Evolutionary conservation across 1,140 invertebrate species (phyloP).

Genomic region (Heterodera carotae): DNA sequence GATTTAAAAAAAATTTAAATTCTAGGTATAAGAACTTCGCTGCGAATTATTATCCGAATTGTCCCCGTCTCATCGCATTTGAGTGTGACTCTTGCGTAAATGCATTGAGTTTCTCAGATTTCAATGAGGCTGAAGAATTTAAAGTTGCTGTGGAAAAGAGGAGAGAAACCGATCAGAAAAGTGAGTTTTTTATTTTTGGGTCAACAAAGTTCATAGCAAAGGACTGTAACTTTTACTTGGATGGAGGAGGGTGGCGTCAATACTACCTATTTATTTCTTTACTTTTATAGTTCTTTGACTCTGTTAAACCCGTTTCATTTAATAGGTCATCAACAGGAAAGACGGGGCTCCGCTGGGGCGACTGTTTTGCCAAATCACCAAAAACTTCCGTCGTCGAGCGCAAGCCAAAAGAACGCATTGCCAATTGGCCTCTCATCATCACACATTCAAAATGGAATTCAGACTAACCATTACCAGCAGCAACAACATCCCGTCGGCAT

Average conservation of each 20-base stretch:
- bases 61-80: slow-evolving; percentile 36
- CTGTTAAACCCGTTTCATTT: too few species aligned
- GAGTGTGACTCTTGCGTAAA: slow-evolving; percentile 37
- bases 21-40: slow-evolving; percentile 37
- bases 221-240: too few species aligned
- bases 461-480: neutral
- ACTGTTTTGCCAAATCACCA: neutral
- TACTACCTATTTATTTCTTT: too few species aligned
- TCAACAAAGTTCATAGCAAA: too few species aligned
- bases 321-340: neutral
- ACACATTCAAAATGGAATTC: neutral
- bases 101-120: slow-evolving; percentile 38
- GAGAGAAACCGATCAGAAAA: slow-evolving; percentile 33
- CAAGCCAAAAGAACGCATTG: neutral
- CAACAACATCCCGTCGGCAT: slow-evolving; percentile 31
- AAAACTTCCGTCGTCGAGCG: neutral
- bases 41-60: slow-evolving; percentile 43
- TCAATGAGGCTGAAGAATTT: slow-evolving; percentile 35
- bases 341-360: neutral
- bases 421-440: neutral
- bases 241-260: too few species aligned
- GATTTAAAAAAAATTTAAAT: neutral
- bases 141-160: slow-evolving; percentile 26
- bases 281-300: too few species aligned
- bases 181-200: slow-evolving; percentile 19